Percentiles rank a stretch among this genome's conserved stretches.
Conservation (phyloP, 2,113 vertebrate species). For the Thomomys bottae region DNA sequence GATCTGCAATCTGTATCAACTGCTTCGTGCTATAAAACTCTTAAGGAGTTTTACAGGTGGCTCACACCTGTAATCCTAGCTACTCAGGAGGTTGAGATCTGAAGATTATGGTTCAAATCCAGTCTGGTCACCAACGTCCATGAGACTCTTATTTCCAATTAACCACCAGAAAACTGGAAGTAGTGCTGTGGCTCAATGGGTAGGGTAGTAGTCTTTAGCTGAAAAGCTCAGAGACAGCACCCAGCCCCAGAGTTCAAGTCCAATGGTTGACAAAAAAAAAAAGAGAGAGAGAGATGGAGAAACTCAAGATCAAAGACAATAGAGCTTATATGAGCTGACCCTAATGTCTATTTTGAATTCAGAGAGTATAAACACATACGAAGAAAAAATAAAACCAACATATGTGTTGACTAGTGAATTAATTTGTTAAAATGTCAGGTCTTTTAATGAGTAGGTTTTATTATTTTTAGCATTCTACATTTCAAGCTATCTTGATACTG, state of each 20-base stretch:
- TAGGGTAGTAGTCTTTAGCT: too few relatives aligned
- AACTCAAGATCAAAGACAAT: not conserved
- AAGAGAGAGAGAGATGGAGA: accelerated
- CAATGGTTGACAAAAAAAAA: too few relatives aligned
- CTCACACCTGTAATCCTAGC: too few relatives aligned
- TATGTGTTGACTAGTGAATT: not conserved
- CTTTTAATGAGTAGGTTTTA: not conserved
- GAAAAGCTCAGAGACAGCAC: too few relatives aligned
- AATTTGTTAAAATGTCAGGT: not conserved
- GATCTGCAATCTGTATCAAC: not conserved
- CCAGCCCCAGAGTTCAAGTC: too few relatives aligned
- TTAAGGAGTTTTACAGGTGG: too few relatives aligned
- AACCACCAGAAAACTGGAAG: too few relatives aligned
- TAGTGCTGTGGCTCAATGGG: too few relatives aligned
- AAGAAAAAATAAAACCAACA: not conserved
- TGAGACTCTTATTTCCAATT: too few relatives aligned
- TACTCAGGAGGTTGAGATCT: too few relatives aligned
- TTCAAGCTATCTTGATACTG: not conserved
- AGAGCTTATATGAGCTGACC: not conserved
- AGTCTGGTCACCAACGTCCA: too few relatives aligned
- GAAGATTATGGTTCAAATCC: too few relatives aligned
- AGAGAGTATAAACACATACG: not conserved
- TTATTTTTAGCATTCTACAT: not conserved
- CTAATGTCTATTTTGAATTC: not conserved
- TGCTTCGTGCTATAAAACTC: not conserved